phyloP scores from a whole-genome alignment of 2,113 vertebrate species.

The Tyrannus savana region DNA sequence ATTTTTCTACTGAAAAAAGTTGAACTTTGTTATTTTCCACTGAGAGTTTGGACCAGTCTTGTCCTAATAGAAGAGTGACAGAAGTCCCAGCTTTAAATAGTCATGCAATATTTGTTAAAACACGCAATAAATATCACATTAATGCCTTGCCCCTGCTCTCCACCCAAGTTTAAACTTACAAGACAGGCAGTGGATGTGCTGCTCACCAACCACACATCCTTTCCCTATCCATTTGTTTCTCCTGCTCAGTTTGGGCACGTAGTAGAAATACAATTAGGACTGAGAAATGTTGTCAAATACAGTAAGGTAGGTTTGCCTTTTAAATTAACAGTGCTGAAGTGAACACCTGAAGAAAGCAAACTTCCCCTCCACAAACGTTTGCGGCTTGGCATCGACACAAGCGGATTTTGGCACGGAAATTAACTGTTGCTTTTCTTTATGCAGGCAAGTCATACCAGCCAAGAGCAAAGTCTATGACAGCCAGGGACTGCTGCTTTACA shows the following conservation, averaged over 20 bases:
- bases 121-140: background rate
- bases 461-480: conserved; percentile 93
- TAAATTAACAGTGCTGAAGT: background rate
- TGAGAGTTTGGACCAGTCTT: background rate
- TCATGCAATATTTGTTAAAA: background rate
- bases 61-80: background rate
- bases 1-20: background rate
- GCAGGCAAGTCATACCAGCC: conserved; percentile 82
- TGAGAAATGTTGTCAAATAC: background rate
- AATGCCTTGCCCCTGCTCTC: background rate
- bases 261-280: background rate
- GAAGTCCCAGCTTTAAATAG: background rate
- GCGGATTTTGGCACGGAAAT: background rate
- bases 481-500: conserved; percentile 88
- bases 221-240: background rate
- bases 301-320: accelerated
- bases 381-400: background rate
- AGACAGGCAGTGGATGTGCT: background rate
- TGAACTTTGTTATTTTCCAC: background rate
- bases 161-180: background rate
- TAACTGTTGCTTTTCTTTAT: background rate
- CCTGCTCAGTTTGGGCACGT: background rate
- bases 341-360: background rate
- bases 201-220: background rate
- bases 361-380: background rate